Base-by-base conservation (phyloP, 1,140 invertebrate genomes). In the Heliconius himera region DNA sequence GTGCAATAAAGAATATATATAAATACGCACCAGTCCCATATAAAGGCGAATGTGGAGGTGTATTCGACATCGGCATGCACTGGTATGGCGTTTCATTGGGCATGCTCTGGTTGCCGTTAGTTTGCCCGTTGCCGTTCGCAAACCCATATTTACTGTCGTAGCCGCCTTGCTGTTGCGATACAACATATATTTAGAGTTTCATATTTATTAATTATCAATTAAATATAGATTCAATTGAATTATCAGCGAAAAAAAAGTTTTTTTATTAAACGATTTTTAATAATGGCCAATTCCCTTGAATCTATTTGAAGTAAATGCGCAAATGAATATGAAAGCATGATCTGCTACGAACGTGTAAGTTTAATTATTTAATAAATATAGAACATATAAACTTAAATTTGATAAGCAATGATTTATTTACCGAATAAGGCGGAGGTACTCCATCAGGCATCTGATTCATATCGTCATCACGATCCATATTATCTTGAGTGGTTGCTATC, bases 341-440 rank as follows among this genome's bases (percentile, higher is more conserved):
- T 5, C 20, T 38, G 18, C 36, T 72, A 72, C 8, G 8, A 33
- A 16, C 20, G 6, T 5, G 8, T 66, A 13, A 66, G 2, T 22
- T 26, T 6, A 29, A 16, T 66, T 66, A 66, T 66, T 66, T 66
- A 22, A n/a, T 66, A 26, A 66, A 29, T n/a, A 66, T 16, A 72
- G 18, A 41, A 72, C 20, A 41, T 13, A 72, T 38, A 72, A 8
- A 38, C 3, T 16, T 72, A 38, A 2, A 38, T 38, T 20, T 70
- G 22, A 66, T 74, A 76, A 74, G 51, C 70, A 88, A 82, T 83
- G 78, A 77, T 49, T 88, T 92, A 95, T 95, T 94, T 95, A 96
- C 96, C 96, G 97, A 97, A 92, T 98, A 98, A 78, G 97, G 97
- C 81, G 97, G 97, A 88, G 96, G 96, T 81, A 96, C 95, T 84